Evolutionary conservation across 2,888 invertebrate species (phyloP).

Genomic region (Lycia hirtaria): DNA sequence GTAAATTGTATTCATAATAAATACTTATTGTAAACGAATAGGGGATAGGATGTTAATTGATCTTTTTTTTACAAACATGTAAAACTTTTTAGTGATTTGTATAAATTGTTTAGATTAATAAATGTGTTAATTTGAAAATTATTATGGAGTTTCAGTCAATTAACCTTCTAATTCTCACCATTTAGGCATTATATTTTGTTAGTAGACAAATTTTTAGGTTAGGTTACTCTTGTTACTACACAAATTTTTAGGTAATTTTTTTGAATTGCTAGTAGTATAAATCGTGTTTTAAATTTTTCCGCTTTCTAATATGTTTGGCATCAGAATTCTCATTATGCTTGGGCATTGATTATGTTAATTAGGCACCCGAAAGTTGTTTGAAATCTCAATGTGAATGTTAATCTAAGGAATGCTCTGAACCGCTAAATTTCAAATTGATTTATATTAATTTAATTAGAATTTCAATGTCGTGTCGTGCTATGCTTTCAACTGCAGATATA

Average conservation of each 20-base stretch:
- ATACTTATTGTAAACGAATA: slow-evolving; percentile 64
- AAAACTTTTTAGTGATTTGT: slow-evolving; percentile 76
- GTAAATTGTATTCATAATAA: slow-evolving; percentile 50
- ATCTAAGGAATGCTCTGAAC: background rate
- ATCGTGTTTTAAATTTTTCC: slow-evolving; percentile 44
- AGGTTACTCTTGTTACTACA: slow-evolving; percentile 16
- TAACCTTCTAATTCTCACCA: slow-evolving; percentile 80
- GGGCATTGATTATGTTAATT: slow-evolving; percentile 43
- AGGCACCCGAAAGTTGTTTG: background rate
- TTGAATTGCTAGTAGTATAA: slow-evolving; percentile 6
- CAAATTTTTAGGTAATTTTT: slow-evolving; percentile 7
- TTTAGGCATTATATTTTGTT: slow-evolving; percentile 26
- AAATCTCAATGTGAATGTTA: slow-evolving; percentile 14
- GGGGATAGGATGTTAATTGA: slow-evolving; percentile 84
- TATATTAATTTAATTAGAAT: slow-evolving; percentile 11
- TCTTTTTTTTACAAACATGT: slow-evolving; percentile 74
- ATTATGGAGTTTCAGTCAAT: slow-evolving; percentile 85
- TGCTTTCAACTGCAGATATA: slow-evolving; percentile 41
- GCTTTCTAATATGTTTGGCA: slow-evolving; percentile 66
- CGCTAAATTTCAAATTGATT: slow-evolving; percentile 7
- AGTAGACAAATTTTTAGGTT: slow-evolving; percentile 13
- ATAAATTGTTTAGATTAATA: slow-evolving; percentile 80
- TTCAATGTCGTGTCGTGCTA: slow-evolving; percentile 37
- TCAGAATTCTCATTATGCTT: slow-evolving; percentile 48
- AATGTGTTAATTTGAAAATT: slow-evolving; percentile 78